Conservation (phyloP, 2,888 invertebrate genomes). For the Drosophila flavopinicola region DNA sequence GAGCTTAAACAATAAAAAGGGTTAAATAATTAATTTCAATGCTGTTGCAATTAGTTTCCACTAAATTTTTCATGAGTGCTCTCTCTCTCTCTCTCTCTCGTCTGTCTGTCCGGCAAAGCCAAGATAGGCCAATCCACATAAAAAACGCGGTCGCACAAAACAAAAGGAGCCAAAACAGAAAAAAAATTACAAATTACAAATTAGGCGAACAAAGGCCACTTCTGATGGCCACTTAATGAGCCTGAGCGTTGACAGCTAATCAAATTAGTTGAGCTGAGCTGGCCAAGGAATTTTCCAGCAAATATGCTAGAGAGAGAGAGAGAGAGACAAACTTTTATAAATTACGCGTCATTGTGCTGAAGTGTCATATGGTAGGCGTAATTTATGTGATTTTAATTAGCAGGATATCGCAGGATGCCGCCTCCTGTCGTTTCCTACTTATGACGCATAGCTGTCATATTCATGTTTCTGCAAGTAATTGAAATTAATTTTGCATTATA, state of each 20-base stretch:
- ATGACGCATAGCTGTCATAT: conserved; percentile 78
- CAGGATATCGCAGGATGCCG: conserved; percentile 34
- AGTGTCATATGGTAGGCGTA: conserved; percentile 69
- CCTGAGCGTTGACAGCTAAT: conserved; percentile 64
- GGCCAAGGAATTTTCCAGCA: conserved; percentile 66
- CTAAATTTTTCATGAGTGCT: conserved; percentile 81
- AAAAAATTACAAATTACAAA: conserved; percentile 7
- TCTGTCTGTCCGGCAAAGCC: conserved; percentile 45
- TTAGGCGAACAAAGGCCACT: conserved; percentile 45
- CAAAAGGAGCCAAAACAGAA: conserved; percentile 14
- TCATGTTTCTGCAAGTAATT: conserved; percentile 74
- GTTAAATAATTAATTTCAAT: conserved; percentile 82
- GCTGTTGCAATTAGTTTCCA: conserved; percentile 78
- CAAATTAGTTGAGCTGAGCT: conserved; percentile 81
- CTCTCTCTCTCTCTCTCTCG: too few relatives aligned
- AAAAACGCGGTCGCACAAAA: conserved; percentile 9
- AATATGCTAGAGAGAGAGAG: conserved; percentile 33
- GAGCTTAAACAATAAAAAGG: conserved; percentile 79
- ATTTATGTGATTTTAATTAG: conserved; percentile 79
- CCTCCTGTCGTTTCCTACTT: conserved; percentile 40
- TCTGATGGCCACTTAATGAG: conserved; percentile 71
- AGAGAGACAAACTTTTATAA: conserved; percentile 34
- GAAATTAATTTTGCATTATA: conserved; percentile 77
- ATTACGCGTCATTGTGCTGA: conserved; percentile 46
- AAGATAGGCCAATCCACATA: conserved; percentile 36